These are phyloP conservation scores for Lagorchestes hirsutus DNA, from an alignment of 2,797 vertebrate genomes.

Conservation along the genomic window DNA sequence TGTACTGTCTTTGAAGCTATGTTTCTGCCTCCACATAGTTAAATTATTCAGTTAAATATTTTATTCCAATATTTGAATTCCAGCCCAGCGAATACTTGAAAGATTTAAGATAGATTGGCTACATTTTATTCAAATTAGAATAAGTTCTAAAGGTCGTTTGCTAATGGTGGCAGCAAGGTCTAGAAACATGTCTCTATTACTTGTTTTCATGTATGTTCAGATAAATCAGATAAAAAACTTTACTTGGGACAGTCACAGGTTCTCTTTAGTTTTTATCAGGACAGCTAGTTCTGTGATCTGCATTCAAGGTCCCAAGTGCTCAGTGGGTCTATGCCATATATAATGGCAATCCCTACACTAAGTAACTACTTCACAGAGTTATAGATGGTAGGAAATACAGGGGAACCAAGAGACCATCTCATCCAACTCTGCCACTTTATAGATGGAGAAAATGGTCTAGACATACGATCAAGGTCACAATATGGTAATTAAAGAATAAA, in stretches of 20 bases:
- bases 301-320: neutral
- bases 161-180: constrained; percentile 88
- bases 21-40: constrained; percentile 88
- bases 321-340: neutral
- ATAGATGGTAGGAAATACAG: neutral
- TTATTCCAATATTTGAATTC: constrained; percentile 86
- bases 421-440: neutral
- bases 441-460: neutral
- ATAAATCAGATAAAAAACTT: constrained; percentile 84
- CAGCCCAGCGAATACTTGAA: constrained; percentile 91
- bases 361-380: neutral
- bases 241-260: constrained; percentile 88
- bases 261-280: constrained; percentile 89
- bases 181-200: constrained; percentile 89
- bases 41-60: constrained; percentile 90
- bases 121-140: constrained; percentile 89
- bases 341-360: neutral
- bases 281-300: neutral
- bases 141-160: constrained; percentile 86
- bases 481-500: neutral
- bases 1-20: constrained; percentile 87
- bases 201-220: constrained; percentile 85
- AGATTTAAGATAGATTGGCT: constrained; percentile 89
- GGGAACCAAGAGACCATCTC: neutral
- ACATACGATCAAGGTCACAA: neutral